Conservation (phyloP, 1,140 invertebrate species). For the Papilio helenus region DNA sequence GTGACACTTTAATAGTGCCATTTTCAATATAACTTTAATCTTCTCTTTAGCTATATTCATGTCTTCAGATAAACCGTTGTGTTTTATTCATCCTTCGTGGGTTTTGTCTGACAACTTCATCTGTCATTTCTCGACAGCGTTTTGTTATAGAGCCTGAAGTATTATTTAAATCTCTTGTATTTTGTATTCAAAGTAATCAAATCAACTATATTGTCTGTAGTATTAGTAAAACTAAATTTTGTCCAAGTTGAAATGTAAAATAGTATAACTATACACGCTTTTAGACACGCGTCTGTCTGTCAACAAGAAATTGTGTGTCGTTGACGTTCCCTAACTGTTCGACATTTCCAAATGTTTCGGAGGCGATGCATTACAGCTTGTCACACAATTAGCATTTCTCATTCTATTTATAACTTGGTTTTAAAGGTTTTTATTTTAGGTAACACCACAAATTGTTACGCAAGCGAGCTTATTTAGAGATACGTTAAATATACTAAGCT, state of each 20-base stretch:
- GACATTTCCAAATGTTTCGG: constrained; percentile 12
- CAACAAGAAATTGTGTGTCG: not conserved
- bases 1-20: not conserved
- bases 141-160: not conserved
- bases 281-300: constrained; percentile 8
- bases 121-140: not conserved
- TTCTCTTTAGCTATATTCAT: not conserved
- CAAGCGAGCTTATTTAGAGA: not conserved
- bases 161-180: not conserved
- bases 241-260: not conserved
- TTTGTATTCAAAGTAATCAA: too few relatives aligned
- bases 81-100: not conserved
- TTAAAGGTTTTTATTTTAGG: constrained; percentile 17
- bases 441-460: constrained; percentile 21
- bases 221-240: not conserved
- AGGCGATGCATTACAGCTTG: constrained; percentile 4
- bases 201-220: not conserved
- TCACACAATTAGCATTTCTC: constrained; percentile 18
- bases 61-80: not conserved
- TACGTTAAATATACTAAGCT: not conserved
- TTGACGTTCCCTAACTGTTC: constrained; percentile 22
- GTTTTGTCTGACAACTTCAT: constrained; percentile 10
- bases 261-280: not conserved
- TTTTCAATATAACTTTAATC: constrained; percentile 11
- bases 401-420: not conserved